These are phyloP conservation scores for Elysia crispata DNA, from an alignment of 2,888 invertebrate genomes.

Conservation along the genomic window DNA sequence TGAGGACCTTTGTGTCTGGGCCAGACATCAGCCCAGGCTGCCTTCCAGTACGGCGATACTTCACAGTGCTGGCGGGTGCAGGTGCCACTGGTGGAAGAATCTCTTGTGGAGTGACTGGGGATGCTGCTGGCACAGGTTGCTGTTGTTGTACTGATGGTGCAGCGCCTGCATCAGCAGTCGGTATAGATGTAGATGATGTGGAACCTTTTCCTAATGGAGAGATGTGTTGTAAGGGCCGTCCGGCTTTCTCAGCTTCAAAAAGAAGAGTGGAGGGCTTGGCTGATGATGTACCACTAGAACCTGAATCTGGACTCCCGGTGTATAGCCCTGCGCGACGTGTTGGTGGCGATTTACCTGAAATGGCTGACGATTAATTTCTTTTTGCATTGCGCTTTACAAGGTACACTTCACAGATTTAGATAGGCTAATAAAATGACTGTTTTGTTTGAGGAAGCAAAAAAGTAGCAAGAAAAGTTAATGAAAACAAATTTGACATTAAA, in stretches of 20 bases:
- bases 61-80: conserved; percentile 43
- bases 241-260: conserved; percentile 69
- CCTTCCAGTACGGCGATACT: conserved; percentile 60
- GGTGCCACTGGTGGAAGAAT: conserved; percentile 49
- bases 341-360: conserved; percentile 61
- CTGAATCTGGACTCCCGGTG: conserved; percentile 24
- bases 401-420: too few relatives aligned
- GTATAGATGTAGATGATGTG: conserved; percentile 5
- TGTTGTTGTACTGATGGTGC: neutral
- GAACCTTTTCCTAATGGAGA: neutral
- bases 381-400: too few relatives aligned
- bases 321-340: conserved; percentile 16
- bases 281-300: neutral
- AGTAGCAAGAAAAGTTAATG: too few relatives aligned
- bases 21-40: conserved; percentile 65
- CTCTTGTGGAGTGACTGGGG: conserved; percentile 67
- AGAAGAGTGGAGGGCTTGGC: conserved; percentile 71
- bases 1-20: conserved; percentile 80
- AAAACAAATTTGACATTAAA: too few relatives aligned
- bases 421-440: too few relatives aligned
- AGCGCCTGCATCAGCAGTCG: too few relatives aligned
- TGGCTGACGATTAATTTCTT: too few relatives aligned
- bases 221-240: conserved; percentile 44
- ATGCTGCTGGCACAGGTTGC: conserved; percentile 47
- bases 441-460: too few relatives aligned